These are phyloP conservation scores for Ormyrus pomaceus DNA, from an alignment of 2,888 invertebrate species.

Conservation along the genomic window DNA sequence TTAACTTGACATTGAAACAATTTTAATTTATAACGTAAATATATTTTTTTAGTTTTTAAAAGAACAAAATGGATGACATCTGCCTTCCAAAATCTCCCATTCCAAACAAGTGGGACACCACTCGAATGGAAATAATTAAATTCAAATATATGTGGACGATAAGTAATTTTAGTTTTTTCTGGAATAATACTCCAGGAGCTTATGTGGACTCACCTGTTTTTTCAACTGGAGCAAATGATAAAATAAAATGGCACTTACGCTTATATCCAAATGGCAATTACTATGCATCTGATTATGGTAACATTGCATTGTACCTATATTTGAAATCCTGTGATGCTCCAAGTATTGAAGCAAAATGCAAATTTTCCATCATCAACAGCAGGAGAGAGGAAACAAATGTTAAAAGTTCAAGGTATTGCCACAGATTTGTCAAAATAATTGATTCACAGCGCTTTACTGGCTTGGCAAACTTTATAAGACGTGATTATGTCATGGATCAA, in stretches of 20 bases:
- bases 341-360: slow-evolving; percentile 53
- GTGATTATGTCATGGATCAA: slow-evolving; percentile 50
- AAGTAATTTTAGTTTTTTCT: slow-evolving; percentile 54
- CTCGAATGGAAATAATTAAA: slow-evolving; percentile 53
- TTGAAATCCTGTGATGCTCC: slow-evolving; percentile 51
- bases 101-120: slow-evolving; percentile 54
- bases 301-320: slow-evolving; percentile 50
- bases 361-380: slow-evolving; percentile 52
- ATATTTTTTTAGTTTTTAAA: no score
- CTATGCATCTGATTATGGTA: slow-evolving; percentile 47
- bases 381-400: slow-evolving; percentile 51
- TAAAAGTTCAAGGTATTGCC: slow-evolving; percentile 52
- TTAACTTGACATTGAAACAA: no score
- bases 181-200: slow-evolving; percentile 52
- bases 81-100: slow-evolving; percentile 51
- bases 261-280: slow-evolving; percentile 52
- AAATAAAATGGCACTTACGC: slow-evolving; percentile 53
- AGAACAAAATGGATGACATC: slow-evolving; percentile 44
- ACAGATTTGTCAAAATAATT: slow-evolving; percentile 48
- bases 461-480: slow-evolving; percentile 49
- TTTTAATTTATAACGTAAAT: no score
- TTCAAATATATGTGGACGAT: slow-evolving; percentile 56
- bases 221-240: slow-evolving; percentile 50
- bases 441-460: slow-evolving; percentile 49
- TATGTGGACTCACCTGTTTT: slow-evolving; percentile 54